Evolutionary conservation across 2,888 invertebrate species (phyloP).

Genomic region (Cheilosia vulpina): DNA sequence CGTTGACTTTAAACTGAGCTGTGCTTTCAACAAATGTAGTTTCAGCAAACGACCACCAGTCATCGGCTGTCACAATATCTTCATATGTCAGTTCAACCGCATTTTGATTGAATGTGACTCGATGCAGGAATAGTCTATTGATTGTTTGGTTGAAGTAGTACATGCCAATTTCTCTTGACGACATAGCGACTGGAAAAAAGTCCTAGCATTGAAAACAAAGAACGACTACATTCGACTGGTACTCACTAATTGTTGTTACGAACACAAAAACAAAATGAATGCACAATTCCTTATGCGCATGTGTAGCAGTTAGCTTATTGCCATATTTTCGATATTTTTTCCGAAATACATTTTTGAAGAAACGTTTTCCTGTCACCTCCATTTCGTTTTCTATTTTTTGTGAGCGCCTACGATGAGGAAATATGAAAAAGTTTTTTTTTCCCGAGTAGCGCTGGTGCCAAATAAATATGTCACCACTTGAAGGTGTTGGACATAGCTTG

Average conservation of each 20-base stretch:
- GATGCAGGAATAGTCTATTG: slow-evolving; percentile 69
- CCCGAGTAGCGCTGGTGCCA: background rate
- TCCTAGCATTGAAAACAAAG: background rate
- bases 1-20: background rate
- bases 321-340: slow-evolving; percentile 35
- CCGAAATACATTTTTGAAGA: background rate
- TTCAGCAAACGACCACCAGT: slow-evolving; percentile 75
- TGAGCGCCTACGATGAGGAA: background rate
- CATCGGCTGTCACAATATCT: slow-evolving; percentile 72
- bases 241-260: slow-evolving; percentile 75
- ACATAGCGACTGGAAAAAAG: slow-evolving; percentile 69
- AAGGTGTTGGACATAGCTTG: too few relatives aligned
- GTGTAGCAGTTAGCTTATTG: slow-evolving; percentile 49
- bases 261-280: slow-evolving; percentile 73
- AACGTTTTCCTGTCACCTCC: background rate
- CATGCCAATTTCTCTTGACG: slow-evolving; percentile 76
- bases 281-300: slow-evolving; percentile 68
- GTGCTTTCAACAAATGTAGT: slow-evolving; percentile 63
- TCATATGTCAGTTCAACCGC: slow-evolving; percentile 61
- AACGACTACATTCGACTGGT: background rate
- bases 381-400: background rate
- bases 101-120: slow-evolving; percentile 49
- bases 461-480: too few relatives aligned
- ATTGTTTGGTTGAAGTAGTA: slow-evolving; percentile 76
- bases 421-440: background rate